Evolutionary conservation across 2,113 vertebrate species (phyloP).

Genomic region (Halcyon senegalensis): DNA sequence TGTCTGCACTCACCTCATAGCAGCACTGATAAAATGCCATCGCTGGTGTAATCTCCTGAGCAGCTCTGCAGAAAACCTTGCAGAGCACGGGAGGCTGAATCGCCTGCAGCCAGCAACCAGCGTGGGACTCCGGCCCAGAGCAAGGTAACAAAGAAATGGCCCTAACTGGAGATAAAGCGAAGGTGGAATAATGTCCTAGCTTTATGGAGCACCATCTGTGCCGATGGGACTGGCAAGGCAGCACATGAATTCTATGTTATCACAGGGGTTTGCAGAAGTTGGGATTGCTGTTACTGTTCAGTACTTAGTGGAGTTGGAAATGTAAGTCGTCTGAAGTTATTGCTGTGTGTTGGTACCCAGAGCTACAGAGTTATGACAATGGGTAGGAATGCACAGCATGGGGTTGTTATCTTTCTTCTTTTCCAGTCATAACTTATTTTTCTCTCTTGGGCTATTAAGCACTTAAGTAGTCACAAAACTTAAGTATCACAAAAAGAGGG

Average conservation of each 20-base stretch:
- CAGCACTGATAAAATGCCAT: conserved; percentile 76
- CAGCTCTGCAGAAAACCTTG: neutral
- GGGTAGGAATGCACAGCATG: neutral
- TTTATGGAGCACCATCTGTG: neutral
- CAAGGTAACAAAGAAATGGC: neutral
- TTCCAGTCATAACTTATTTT: neutral
- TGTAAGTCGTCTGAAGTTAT: neutral
- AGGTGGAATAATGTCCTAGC: accelerated
- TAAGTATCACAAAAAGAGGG: neutral
- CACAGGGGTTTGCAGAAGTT: neutral
- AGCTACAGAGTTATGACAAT: neutral
- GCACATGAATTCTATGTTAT: neutral
- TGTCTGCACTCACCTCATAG: conserved; percentile 48
- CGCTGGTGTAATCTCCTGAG: neutral
- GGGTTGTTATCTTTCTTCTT: neutral
- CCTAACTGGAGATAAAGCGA: accelerated
- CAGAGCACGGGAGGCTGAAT: neutral
- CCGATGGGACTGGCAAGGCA: accelerated
- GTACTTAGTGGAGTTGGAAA: neutral
- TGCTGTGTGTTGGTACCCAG: neutral
- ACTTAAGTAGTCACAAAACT: neutral
- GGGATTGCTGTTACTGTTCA: neutral
- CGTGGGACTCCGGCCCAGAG: neutral
- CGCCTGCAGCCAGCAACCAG: neutral
- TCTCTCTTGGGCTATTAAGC: neutral